These are phyloP conservation scores for Catostylus mosaicus DNA, from an alignment of 30 jellyfish, hydroid and myxozoan genomes.

Conservation along the genomic window DNA sequence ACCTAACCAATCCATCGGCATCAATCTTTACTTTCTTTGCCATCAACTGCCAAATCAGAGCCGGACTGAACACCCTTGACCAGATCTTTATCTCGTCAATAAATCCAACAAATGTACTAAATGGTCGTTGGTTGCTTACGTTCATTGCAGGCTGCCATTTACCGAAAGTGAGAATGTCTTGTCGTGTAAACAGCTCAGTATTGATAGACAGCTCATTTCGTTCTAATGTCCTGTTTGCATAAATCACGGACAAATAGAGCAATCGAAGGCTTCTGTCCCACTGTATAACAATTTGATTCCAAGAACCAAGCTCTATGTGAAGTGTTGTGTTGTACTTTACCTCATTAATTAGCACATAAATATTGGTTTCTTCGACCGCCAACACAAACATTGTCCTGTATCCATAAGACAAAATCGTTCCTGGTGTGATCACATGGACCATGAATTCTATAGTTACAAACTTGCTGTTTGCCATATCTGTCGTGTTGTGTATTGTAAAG, in stretches of 20 bases:
- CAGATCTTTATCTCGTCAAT: conserved; percentile 60
- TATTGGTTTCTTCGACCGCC: conserved; percentile 13
- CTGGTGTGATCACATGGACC: conserved; percentile 29
- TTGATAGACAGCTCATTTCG: conserved; percentile 23
- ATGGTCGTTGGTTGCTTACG: conserved; percentile 34
- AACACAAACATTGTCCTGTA: conserved; percentile 28
- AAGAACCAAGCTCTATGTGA: not conserved
- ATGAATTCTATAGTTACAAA: conserved; percentile 47
- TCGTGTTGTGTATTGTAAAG: conserved; percentile 15
- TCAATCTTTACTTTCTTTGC: conserved; percentile 46
- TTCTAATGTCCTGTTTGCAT: conserved; percentile 39
- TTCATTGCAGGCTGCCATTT: conserved; percentile 76
- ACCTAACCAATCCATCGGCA: conserved; percentile 34
- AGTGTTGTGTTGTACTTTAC: conserved; percentile 27
- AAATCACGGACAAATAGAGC: conserved; percentile 26
- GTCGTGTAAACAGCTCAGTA: conserved; percentile 14
- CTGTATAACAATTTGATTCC: conserved; percentile 52
- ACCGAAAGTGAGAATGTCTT: conserved; percentile 40
- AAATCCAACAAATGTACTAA: conserved; percentile 46
- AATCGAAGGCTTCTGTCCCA: conserved; percentile 39
- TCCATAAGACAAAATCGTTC: conserved; percentile 55
- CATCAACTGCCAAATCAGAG: conserved; percentile 63
- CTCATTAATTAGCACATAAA: conserved; percentile 21
- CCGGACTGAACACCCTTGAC: conserved; percentile 64
- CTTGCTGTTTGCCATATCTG: conserved; percentile 3